Percentiles rank a stretch among this genome's conserved stretches.
Evolutionary conservation across 1,140 invertebrate species (phyloP).

Genomic region (Hylaeus volcanicus): DNA sequence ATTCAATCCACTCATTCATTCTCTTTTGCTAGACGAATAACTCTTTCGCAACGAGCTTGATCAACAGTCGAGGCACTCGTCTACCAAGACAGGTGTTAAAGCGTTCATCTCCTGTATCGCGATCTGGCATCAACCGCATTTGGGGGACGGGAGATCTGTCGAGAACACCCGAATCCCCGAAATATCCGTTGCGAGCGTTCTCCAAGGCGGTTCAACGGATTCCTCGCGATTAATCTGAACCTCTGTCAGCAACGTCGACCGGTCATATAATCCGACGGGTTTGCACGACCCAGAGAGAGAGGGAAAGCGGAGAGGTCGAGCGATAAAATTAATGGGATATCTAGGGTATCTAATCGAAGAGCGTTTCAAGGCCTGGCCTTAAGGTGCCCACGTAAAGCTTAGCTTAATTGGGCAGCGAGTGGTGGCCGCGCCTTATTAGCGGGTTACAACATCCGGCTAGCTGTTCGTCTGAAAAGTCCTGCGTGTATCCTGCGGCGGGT

Average conservation of each 20-base stretch:
- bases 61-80: too few species aligned
- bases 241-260: constrained; percentile 47
- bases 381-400: constrained; percentile 72
- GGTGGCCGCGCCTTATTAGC: constrained; percentile 78
- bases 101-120: background rate
- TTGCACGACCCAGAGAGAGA: constrained; percentile 8
- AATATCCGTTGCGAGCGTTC: constrained; percentile 25
- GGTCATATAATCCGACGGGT: constrained; percentile 50
- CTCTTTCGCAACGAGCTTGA: too few species aligned
- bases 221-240: constrained; percentile 52
- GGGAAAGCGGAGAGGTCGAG: constrained; percentile 22
- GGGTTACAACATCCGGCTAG: constrained; percentile 76
- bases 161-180: background rate
- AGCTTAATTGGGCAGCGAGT: constrained; percentile 75
- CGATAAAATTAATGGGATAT: constrained; percentile 74
- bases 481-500: constrained; percentile 76
- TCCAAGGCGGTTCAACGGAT: constrained; percentile 17
- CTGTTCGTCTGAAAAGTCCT: constrained; percentile 79
- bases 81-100: background rate
- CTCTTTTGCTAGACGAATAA: too few species aligned
- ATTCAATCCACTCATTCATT: too few species aligned
- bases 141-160: too few species aligned
- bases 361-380: constrained; percentile 71
- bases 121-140: background rate
- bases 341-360: constrained; percentile 76